Conservation (phyloP, 2,797 vertebrate species). For the Platyrinchus mystaceus region DNA sequence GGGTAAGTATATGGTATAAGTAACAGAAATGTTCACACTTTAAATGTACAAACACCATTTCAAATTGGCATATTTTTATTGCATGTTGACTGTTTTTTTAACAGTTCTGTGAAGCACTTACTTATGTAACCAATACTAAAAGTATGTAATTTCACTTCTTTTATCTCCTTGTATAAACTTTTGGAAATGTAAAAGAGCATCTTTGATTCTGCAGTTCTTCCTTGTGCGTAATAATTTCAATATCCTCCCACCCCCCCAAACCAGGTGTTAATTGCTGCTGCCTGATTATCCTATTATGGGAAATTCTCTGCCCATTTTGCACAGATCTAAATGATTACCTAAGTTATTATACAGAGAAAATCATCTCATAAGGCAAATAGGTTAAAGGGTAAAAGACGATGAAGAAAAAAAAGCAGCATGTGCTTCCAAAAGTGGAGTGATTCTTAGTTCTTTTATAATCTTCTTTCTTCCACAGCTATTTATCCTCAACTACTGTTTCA, state of each 20-base stretch:
- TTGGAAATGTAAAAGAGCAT: background rate
- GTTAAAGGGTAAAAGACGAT: background rate
- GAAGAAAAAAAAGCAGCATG: fast-evolving
- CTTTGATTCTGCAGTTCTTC: background rate
- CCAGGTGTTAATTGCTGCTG: background rate
- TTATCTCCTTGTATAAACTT: background rate
- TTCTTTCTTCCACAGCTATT: background rate
- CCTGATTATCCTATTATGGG: background rate
- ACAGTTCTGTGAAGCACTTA: background rate
- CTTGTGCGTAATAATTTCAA: background rate
- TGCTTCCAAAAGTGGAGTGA: background rate
- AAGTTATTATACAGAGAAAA: background rate
- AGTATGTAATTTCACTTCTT: background rate
- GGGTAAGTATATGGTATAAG: background rate
- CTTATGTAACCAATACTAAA: background rate
- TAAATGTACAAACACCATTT: background rate
- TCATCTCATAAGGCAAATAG: background rate
- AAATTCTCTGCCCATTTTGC: background rate
- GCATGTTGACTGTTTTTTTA: background rate
- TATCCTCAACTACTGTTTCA: background rate
- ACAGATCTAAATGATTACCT: background rate
- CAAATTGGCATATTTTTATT: background rate
- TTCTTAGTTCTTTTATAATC: background rate
- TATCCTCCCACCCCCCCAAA: background rate
- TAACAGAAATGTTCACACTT: background rate